Base-by-base conservation (phyloP, 2,888 invertebrate species). In the Synergus itoensis region DNA sequence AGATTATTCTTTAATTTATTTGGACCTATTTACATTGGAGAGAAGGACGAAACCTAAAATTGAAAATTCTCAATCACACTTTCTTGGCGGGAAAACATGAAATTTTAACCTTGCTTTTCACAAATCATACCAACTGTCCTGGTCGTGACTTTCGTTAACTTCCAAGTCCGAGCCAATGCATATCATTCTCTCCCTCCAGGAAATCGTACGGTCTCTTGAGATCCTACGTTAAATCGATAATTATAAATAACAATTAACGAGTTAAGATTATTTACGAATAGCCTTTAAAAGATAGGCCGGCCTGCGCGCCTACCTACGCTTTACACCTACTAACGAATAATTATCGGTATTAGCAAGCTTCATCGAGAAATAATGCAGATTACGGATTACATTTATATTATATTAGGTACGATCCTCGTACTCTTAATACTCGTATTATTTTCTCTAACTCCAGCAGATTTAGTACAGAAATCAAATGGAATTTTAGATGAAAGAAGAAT, bases 101-200 rank as follows among this genome's bases (percentile, higher is more conserved):
- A 67, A 18, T 45, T 53, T 7, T 62, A 62, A 28, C 1, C 36
- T 73, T 14, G 4, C n/a, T 40, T 53, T 36, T 73, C 16, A 14
- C 7, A 69, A 73, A 36, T 57, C 43, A 21, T 18, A 45, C 67
- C 8, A 14, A 14, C 21, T 40, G 36, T n/a, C 53, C 16, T 53
- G 67, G 67, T 53, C 53, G 36, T 14, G 48, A 48, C 28, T 75
- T 77, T 75, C 81, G 75, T 67, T 67, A 65, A 65, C n/a, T 11
- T 45, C 11, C 67, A 84, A 83, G 80, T 83, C 84, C 84, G 84
- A 83, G 83, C 84, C 86, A 85, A 86, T 87, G 88, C 88, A 89
- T 89, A 88, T 89, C 88, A 89, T 87, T 86, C 81, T 88, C 83
- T 88, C 87, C 86, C 85, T 88, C 85, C 87, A 73, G 85, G 81